Percentiles rank a stretch among this genome's conserved stretches.
Conservation (phyloP, 53 echinoderm and acorn worm genomes). For the Glandiceps talaboti region DNA sequence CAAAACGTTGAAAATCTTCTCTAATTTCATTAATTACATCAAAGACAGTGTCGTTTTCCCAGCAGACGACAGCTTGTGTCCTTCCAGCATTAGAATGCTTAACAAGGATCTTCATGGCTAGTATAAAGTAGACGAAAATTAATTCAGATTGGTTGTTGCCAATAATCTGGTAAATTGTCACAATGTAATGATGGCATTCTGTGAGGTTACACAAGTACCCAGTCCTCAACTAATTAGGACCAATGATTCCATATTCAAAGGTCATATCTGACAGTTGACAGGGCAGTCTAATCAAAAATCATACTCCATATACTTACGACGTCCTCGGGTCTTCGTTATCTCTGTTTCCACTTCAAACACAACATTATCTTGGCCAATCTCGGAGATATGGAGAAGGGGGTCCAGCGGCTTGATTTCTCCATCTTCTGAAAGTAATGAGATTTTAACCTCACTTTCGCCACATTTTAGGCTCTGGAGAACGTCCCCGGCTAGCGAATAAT, state of each 20-base stretch:
- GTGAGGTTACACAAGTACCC: too few relatives aligned
- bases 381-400: neutral
- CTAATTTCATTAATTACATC: neutral
- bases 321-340: neutral
- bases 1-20: neutral
- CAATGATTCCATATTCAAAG: too few relatives aligned
- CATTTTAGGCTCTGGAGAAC: neutral
- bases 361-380: neutral
- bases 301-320: neutral
- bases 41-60: neutral
- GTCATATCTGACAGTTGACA: too few relatives aligned
- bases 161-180: too few relatives aligned
- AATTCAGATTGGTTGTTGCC: too few relatives aligned
- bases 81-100: neutral
- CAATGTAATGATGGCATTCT: too few relatives aligned
- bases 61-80: neutral
- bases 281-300: too few relatives aligned
- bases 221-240: too few relatives aligned
- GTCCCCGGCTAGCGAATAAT: neutral
- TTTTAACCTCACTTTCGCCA: neutral
- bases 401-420: neutral
- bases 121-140: too few relatives aligned
- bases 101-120: neutral
- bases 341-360: neutral
- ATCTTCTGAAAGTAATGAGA: neutral